Conservation (phyloP, 1,140 invertebrate genomes). For the Dreissena polymorpha region DNA sequence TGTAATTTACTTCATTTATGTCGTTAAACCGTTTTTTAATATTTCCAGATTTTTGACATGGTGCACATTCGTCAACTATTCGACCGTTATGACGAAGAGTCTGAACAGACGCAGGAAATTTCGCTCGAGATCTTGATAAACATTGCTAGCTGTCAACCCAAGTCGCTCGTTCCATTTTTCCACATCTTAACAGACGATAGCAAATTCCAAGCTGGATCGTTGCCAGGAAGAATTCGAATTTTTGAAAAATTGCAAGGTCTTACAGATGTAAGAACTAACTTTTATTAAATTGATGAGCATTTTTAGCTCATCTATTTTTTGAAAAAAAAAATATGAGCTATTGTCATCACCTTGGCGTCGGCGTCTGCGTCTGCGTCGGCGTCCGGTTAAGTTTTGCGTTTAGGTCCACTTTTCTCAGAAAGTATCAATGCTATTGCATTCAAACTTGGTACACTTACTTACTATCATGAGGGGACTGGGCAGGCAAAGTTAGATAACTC, state of each 20-base stretch:
- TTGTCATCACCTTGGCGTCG: too few species aligned
- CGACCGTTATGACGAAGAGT: constrained; percentile 16
- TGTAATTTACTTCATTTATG: not conserved
- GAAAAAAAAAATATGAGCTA: not conserved
- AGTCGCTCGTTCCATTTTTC: constrained; percentile 2
- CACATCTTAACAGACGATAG: constrained; percentile 20
- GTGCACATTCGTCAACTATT: constrained; percentile 22
- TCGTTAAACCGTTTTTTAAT: not conserved
- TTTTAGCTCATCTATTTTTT: not conserved
- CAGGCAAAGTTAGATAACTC: too few species aligned
- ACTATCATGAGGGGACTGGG: too few species aligned
- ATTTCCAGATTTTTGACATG: constrained; percentile 32
- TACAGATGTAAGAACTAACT: constrained; percentile 12
- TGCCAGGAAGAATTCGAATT: constrained; percentile 11
- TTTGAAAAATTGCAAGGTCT: not conserved
- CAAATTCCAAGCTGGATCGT: not conserved
- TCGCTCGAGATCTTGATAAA: constrained; percentile 30
- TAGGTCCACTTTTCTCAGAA: too few species aligned
- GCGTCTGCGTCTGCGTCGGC: too few species aligned
- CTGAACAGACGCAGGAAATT: not conserved
- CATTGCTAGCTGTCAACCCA: not conserved
- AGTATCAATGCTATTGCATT: too few species aligned
- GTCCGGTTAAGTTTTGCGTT: too few species aligned
- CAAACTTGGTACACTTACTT: too few species aligned
- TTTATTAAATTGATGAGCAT: not conserved